A percentile compares a stretch with the other conserved stretches of the same genome.
These are phyloP conservation scores for Labeo calbasu DNA, from an alignment of 2,797 vertebrate species.

Conservation along the genomic window DNA sequence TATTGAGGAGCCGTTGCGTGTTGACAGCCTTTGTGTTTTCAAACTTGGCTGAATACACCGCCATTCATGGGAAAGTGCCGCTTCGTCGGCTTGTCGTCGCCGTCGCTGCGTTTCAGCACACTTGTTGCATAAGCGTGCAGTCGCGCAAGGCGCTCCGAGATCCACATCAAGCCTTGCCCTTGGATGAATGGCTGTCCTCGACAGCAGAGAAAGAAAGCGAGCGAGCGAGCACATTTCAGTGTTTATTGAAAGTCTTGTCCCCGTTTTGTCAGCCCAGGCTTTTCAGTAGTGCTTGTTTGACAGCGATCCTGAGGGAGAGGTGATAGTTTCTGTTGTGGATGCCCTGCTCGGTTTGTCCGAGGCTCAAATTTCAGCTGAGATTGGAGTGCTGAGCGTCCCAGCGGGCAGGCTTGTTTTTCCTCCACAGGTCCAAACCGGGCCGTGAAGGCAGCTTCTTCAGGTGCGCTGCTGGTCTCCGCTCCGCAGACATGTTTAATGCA, in stretches of 20 bases:
- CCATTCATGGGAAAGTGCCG: conserved; percentile 48
- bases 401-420: conserved; percentile 51
- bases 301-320: conserved; percentile 44
- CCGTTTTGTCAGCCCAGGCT: conserved; percentile 51
- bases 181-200: conserved; percentile 23
- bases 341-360: conserved; percentile 51
- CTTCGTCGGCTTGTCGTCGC: conserved; percentile 17
- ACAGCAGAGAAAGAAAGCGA: conserved; percentile 10
- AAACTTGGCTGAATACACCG: conserved; percentile 11
- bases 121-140: conserved; percentile 10
- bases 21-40: conserved; percentile 35
- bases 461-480: conserved; percentile 55
- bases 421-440: conserved; percentile 53
- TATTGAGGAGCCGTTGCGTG: conserved; percentile 28
- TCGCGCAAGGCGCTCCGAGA: background rate
- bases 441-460: conserved; percentile 56
- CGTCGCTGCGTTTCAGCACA: background rate
- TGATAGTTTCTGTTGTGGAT: conserved; percentile 47
- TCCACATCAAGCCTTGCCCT: conserved; percentile 22
- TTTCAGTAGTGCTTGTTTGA: conserved; percentile 51
- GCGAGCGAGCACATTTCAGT: conserved; percentile 48
- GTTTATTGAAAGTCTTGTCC: conserved; percentile 60
- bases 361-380: conserved; percentile 54
- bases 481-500: conserved; percentile 60
- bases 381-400: conserved; percentile 52